These are phyloP conservation scores for Etheostoma cragini DNA, from an alignment of 2,113 vertebrate species.

Conservation along the genomic window DNA sequence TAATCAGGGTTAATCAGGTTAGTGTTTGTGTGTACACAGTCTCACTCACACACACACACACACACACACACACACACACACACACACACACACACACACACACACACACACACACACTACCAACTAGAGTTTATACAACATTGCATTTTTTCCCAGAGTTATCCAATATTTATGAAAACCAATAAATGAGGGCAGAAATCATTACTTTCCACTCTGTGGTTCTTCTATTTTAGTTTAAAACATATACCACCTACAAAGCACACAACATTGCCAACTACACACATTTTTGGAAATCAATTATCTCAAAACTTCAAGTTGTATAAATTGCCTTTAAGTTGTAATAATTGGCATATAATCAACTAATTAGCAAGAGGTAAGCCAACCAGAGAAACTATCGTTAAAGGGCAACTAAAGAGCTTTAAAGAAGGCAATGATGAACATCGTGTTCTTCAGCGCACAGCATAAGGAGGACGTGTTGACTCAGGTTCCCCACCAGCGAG, in stretches of 20 bases:
- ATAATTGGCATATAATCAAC: constrained; percentile 7
- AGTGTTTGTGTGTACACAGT: background rate
- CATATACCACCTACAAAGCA: background rate
- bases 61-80: background rate
- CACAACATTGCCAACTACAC: background rate
- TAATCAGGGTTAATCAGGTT: constrained; percentile 43
- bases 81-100: constrained; percentile 5
- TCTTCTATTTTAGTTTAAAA: background rate
- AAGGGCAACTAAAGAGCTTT: constrained; percentile 14
- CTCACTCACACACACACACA: constrained; percentile 1
- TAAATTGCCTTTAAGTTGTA: background rate
- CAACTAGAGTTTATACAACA: background rate
- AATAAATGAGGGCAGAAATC: constrained; percentile 20
- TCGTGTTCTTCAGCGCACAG: constrained; percentile 13
- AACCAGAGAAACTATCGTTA: background rate
- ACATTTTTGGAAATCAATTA: background rate
- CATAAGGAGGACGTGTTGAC: constrained; percentile 41
- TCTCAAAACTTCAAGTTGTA: background rate
- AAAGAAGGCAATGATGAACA: constrained; percentile 18
- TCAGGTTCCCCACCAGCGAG: constrained; percentile 45
- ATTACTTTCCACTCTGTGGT: background rate
- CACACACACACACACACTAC: background rate
- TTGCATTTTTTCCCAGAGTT: background rate
- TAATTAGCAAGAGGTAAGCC: constrained; percentile 64
- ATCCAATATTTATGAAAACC: constrained; percentile 24